These are phyloP conservation scores for Caenorhabditis latens DNA, from an alignment of 1,140 invertebrate species.

Conservation along the genomic window DNA sequence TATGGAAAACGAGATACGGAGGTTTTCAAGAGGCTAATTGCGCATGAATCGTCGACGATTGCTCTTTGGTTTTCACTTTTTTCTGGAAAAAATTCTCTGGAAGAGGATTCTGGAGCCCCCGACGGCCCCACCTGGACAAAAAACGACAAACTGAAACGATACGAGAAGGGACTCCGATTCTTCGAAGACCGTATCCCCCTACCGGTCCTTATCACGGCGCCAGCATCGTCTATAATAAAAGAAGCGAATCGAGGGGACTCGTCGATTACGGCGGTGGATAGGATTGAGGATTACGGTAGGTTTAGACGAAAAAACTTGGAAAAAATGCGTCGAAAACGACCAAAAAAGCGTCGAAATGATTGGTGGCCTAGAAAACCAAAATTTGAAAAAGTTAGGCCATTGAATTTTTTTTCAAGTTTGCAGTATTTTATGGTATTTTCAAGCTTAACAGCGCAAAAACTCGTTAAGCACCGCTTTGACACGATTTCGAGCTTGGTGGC, in stretches of 20 bases:
- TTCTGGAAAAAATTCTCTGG: neutral
- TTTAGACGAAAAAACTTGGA: neutral
- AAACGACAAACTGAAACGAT: slow-evolving; percentile 28
- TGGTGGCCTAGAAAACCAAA: no score
- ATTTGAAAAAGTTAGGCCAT: no score
- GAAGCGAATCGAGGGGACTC: slow-evolving; percentile 3
- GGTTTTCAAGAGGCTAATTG: neutral
- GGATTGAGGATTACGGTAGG: slow-evolving; percentile 50
- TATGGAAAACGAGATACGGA: neutral
- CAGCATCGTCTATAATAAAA: slow-evolving; percentile 3
- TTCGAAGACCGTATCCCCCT: neutral
- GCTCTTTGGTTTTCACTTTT: neutral
- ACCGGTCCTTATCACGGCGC: neutral
- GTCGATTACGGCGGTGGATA: slow-evolving; percentile 9
- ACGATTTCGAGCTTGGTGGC: no score
- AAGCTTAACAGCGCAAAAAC: no score
- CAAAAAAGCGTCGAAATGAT: no score
- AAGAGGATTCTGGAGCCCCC: neutral
- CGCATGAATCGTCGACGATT: neutral
- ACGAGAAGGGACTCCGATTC: slow-evolving; percentile 17
- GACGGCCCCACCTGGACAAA: neutral
- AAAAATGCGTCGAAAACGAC: no score
- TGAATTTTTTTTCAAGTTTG: no score
- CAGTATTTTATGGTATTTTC: no score
- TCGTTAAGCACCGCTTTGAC: no score